phyloP scores from a whole-genome alignment of 2,888 invertebrate genomes.

The Drosophila bunnanda region DNA sequence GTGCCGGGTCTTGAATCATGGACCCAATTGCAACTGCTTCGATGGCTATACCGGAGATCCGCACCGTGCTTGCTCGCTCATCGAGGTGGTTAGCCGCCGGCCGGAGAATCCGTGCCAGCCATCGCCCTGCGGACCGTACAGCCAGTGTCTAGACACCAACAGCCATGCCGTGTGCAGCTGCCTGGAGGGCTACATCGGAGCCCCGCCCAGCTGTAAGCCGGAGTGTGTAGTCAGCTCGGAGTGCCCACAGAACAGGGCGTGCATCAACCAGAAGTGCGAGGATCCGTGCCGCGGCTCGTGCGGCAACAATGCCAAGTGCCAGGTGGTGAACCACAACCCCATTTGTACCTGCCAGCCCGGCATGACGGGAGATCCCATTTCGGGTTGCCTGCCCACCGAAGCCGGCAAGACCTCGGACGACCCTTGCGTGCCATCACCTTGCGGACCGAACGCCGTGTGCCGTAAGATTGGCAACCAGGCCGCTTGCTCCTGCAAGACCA shows the following conservation, averaged over 20 bases:
- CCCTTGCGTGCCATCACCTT: constrained; percentile 92
- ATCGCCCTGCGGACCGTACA: constrained; percentile 89
- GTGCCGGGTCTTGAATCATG: constrained; percentile 90
- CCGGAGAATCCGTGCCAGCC: constrained; percentile 87
- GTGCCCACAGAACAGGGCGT: constrained; percentile 88
- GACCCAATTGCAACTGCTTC: constrained; percentile 91
- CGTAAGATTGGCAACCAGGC: constrained; percentile 91
- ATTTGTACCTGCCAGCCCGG: constrained; percentile 88
- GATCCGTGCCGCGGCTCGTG: constrained; percentile 89
- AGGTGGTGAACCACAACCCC: constrained; percentile 89
- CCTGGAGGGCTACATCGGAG: constrained; percentile 87
- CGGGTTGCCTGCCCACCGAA: constrained; percentile 85
- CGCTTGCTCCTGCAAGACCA: constrained; percentile 92
- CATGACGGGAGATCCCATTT: constrained; percentile 88
- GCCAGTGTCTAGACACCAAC: constrained; percentile 87
- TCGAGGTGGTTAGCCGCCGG: constrained; percentile 76
- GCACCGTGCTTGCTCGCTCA: constrained; percentile 87
- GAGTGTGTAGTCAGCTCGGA: constrained; percentile 89
- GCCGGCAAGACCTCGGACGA: constrained; percentile 84
- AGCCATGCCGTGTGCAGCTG: constrained; percentile 88
- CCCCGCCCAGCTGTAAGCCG: constrained; percentile 88
- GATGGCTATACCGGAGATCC: constrained; percentile 90
- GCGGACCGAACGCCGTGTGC: constrained; percentile 93
- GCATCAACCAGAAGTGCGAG: constrained; percentile 87
- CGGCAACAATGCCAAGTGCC: constrained; percentile 88